Base-by-base conservation (phyloP, 2,797 vertebrate genomes). In the Rhynchonycteris naso region DNA sequence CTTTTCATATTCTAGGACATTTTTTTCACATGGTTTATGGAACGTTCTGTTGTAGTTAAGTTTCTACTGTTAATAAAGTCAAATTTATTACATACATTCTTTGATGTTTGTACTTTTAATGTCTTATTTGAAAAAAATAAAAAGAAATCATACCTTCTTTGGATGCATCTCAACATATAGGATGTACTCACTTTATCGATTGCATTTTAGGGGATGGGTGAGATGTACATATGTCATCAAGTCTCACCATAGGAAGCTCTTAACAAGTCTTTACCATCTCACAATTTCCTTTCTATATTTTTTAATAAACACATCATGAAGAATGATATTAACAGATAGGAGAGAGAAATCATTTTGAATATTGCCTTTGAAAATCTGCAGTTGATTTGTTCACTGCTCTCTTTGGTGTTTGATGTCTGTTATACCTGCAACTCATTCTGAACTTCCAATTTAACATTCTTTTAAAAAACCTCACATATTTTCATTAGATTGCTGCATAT, bases 301-400 rank as follows among this genome's bases (percentile, higher is more conserved):
- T 68, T 5, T 47, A 16, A 68, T 38, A 63, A 63, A 26, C 19
- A 68, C 24, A 2, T 61, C 28, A 16, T 24, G 5, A 1, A 12
- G 6, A 92, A 22, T 10, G 1, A 75, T 58, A 80, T 38, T 82
- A 69, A 30, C 33, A 94, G 8, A 90, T 2, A 75, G 13, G 7
- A 59, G 6, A 14, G 4, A 14, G 14, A 50, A 90, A 69, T 63
- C 2, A 35, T 78, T 86, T 81, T 68, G 38, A 78, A 56, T 21
- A 24, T 79, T 93, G 65, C 10, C 33, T 63, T 82, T 81, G 59
- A 85, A 96, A 93, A 69, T 35, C 52, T 90, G 5, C 5, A 38
- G 52, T 18, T 66, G 56, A 65, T 91, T 50, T 94, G 24, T 43
- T 4, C 61, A n/a, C 4, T 26, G 9, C 22, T 87, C 1, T 72